A percentile compares a stretch with the other conserved stretches of the same genome.
These are phyloP conservation scores for Julus scanicus DNA, from an alignment of 2,888 invertebrate species.

Conservation along the genomic window DNA sequence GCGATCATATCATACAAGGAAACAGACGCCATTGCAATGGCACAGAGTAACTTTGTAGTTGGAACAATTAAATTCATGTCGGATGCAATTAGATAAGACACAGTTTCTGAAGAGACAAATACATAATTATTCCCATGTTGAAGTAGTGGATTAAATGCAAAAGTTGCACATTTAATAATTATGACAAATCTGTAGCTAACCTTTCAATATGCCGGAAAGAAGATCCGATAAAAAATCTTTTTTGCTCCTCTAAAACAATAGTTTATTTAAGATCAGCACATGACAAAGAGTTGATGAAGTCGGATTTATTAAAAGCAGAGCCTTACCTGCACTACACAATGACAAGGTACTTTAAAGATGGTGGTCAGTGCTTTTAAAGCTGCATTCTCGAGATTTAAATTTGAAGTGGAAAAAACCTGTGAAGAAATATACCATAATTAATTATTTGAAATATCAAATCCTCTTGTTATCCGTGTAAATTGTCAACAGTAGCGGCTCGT, in stretches of 20 bases:
- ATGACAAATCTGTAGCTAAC: not conserved
- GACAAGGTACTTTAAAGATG: not conserved
- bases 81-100: conserved; percentile 35
- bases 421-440: not conserved
- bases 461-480: too few relatives aligned
- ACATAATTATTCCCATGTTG: not conserved
- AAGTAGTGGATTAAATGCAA: not conserved
- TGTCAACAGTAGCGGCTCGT: too few relatives aligned
- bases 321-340: not conserved
- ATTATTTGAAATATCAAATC: not conserved
- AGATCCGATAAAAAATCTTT: not conserved
- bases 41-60: conserved; percentile 49
- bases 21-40: conserved; percentile 27
- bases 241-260: not conserved
- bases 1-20: conserved; percentile 7
- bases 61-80: conserved; percentile 49
- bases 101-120: conserved; percentile 51
- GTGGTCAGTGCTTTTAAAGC: not conserved
- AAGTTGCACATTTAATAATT: not conserved
- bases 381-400: not conserved
- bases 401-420: conserved; percentile 50
- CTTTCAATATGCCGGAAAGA: conserved; percentile 26
- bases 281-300: not conserved
- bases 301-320: not conserved
- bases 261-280: not conserved